Evolutionary conservation across 2,113 vertebrate genomes (phyloP).

Genomic region (Brachionichthys hirsutus): DNA sequence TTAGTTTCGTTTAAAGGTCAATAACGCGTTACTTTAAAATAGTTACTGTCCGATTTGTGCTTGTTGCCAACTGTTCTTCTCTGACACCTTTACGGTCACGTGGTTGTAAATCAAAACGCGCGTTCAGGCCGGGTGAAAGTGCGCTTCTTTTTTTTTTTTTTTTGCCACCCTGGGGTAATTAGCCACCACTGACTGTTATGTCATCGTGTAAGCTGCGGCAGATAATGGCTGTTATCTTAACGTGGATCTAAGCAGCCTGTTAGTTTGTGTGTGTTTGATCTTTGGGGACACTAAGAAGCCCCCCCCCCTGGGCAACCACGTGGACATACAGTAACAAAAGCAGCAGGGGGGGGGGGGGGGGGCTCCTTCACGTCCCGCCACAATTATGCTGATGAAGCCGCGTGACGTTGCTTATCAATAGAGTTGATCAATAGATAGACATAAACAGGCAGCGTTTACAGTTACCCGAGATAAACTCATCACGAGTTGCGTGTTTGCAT

Average conservation of each 20-base stretch:
- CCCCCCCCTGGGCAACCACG: conserved; percentile 22
- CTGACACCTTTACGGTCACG: background rate
- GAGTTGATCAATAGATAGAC: too few species aligned
- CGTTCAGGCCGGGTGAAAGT: conserved; percentile 57
- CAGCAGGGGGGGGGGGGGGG: background rate
- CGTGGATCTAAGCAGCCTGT: conserved; percentile 46
- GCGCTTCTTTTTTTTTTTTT: too few species aligned
- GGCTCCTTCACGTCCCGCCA: background rate
- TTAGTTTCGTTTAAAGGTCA: too few species aligned
- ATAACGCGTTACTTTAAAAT: too few species aligned
- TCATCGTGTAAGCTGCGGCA: conserved; percentile 4
- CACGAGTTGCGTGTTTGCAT: too few species aligned
- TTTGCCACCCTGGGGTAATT: conserved; percentile 59
- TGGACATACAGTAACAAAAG: conserved; percentile 35
- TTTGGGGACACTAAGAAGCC: conserved; percentile 12
- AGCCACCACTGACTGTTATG: conserved; percentile 9
- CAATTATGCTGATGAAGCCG: conserved; percentile 1
- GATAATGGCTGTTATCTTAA: conserved; percentile 45
- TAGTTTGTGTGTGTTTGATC: conserved; percentile 47
- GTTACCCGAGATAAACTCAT: too few species aligned
- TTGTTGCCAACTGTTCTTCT: too few species aligned
- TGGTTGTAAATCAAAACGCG: conserved; percentile 34
- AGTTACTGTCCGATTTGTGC: too few species aligned
- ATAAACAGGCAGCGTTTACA: too few species aligned
- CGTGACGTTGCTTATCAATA: conserved; percentile 3